Percentiles rank a stretch among this genome's conserved stretches.
Conservation (phyloP, 2,888 invertebrate genomes). For the Drosophila paramelanica region DNA sequence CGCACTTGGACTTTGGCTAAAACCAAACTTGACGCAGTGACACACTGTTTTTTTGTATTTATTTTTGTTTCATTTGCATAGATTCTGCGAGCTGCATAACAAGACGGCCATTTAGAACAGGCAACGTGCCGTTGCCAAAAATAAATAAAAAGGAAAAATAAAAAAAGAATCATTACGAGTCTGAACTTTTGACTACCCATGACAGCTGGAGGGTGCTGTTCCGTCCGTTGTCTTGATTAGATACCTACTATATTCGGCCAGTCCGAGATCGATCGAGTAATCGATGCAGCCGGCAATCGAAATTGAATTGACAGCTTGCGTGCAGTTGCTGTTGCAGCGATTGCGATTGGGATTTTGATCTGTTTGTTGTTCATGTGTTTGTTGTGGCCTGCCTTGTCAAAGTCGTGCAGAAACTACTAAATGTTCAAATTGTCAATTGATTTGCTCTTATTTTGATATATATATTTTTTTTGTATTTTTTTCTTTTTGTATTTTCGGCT, state of each 20-base stretch:
- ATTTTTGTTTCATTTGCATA: conserved; percentile 69
- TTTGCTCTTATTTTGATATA: conserved; percentile 45
- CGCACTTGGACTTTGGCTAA: conserved; percentile 74
- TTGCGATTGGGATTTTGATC: conserved; percentile 35
- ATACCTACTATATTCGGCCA: conserved; percentile 24
- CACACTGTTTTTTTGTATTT: conserved; percentile 46
- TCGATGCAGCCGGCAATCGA: conserved; percentile 37
- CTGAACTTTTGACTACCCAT: conserved; percentile 16
- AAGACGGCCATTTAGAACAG: conserved; percentile 70
- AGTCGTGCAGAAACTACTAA: conserved; percentile 72
- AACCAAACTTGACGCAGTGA: conserved; percentile 57
- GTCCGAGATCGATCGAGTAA: conserved; percentile 23
- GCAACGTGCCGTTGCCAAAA: conserved; percentile 15
- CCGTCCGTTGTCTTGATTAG: conserved; percentile 33
- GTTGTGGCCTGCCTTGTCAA: conserved; percentile 28
- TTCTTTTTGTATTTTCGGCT: neutral
- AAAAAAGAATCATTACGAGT: neutral
- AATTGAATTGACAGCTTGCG: conserved; percentile 49
- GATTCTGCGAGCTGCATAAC: conserved; percentile 52
- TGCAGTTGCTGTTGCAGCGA: conserved; percentile 32
- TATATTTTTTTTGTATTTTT: conserved; percentile 8
- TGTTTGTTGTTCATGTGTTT: conserved; percentile 28
- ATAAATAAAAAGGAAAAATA: neutral
- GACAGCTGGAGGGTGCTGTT: conserved; percentile 23
- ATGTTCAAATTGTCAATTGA: conserved; percentile 73